phyloP scores from a whole-genome alignment of 2,888 invertebrate species.

The Caenorhabditis sp. region DNA sequence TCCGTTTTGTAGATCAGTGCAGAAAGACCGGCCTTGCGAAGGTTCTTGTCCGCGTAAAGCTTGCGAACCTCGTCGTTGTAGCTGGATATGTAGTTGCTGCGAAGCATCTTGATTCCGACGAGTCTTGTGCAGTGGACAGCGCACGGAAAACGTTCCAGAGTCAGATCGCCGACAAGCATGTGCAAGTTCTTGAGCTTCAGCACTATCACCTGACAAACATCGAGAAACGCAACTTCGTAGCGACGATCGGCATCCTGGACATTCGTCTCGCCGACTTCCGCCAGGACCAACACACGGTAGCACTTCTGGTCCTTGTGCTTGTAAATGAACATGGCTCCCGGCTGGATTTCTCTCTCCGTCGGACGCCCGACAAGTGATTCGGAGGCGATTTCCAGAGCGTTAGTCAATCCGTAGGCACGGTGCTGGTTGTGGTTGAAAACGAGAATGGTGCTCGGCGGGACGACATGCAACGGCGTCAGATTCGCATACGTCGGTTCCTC shows the following conservation, averaged over 20 bases:
- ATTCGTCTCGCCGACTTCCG: not conserved
- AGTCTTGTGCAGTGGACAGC: slow-evolving; percentile 19
- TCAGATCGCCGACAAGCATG: slow-evolving; percentile 1
- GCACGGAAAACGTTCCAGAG: slow-evolving; percentile 22
- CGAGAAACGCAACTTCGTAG: slow-evolving; percentile 43
- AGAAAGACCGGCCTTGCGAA: not conserved
- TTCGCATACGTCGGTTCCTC: not conserved
- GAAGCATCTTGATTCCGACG: slow-evolving; percentile 9
- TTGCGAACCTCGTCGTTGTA: not conserved
- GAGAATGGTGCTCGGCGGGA: slow-evolving; percentile 17
- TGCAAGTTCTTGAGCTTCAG: slow-evolving; percentile 34
- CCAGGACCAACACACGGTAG: slow-evolving; percentile 27
- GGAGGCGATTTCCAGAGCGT: not conserved
- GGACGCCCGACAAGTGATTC: not conserved
- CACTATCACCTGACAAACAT: slow-evolving; percentile 13
- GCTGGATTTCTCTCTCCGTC: slow-evolving; percentile 16
- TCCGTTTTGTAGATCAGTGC: slow-evolving; percentile 3
- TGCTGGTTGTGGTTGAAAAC: slow-evolving; percentile 10
- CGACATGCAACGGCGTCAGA: slow-evolving; percentile 2
- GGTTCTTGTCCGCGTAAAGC: not conserved
- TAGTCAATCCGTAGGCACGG: not conserved
- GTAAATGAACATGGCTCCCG: slow-evolving; percentile 29
- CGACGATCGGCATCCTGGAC: slow-evolving; percentile 13
- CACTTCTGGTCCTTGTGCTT: slow-evolving; percentile 21
- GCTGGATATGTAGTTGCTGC: not conserved